Base-by-base conservation (phyloP, 2,888 invertebrate species). In the Pseudanteris insignis region DNA sequence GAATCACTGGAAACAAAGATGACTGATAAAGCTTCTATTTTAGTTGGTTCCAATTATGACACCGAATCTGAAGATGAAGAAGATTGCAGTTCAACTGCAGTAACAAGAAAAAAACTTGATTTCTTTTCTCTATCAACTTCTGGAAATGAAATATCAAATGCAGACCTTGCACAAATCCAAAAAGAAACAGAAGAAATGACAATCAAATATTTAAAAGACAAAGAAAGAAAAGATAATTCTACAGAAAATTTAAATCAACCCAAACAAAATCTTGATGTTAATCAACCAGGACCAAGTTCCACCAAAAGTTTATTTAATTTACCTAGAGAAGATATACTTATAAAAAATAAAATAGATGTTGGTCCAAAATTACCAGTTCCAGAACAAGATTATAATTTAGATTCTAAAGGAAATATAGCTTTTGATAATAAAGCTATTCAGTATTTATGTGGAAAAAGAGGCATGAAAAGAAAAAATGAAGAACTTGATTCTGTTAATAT, bases 401-500 rank as follows among this genome's bases (percentile, higher is more conserved):
- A 79, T 33, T 34, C 66, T 0, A 66, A 75, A 44, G 79, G 79
- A 5, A 80, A 79, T 47, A 70, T 79, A 9, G 78, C 76, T 2
- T 73, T 79, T 24, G 79, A 79, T 44, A 79, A 81, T 1, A 79
- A 78, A 65, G 79, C 79, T 2, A 78, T 78, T 6, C 72, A 79
- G 46, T 79, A 80, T 53, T 70, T 80, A 2, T 79, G 79, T 46
- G 80, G 80, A 3, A 79, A 67, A 53, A 69, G 79, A 48, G 77
- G 79, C 33, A 79, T 82, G 2, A 82, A 81, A 63, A 77, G 82
- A 8, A 81, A 78, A 63, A 77, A 81, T 61, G 75, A 82, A 36
- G 83, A 83, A 38, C 74, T 85, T n/a, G 82, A 83, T 58, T 82
- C 84, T 66, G 75, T 79, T 57, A 87, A 92, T 71, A 85, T 95